A percentile compares a stretch with the other conserved stretches of the same genome.
Conservation (phyloP, 92 coral and sea anemone species). For the Muricea muricata region DNA sequence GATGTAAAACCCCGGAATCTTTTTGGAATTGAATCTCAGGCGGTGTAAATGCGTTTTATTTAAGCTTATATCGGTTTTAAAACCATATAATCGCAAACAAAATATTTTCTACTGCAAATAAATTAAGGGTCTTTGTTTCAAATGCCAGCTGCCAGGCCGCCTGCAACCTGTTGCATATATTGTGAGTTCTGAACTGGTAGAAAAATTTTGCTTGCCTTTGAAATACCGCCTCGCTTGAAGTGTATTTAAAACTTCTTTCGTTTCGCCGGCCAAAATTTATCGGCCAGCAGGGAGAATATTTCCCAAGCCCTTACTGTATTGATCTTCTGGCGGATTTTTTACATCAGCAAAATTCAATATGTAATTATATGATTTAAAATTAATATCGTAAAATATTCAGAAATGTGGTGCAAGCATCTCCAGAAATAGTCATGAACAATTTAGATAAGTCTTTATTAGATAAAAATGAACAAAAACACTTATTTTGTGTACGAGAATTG, state of each 20-base stretch:
- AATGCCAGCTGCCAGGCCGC: slow-evolving; percentile 4
- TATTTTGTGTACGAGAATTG: too few species aligned
- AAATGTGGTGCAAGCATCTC: background rate
- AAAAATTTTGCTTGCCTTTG: background rate
- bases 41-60: background rate
- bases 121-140: background rate
- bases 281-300: background rate
- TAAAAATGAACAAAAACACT: too few species aligned
- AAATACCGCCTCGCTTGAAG: slow-evolving; percentile 11
- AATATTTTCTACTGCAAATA: background rate
- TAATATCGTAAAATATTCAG: background rate
- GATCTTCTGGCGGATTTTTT: background rate
- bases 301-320: too few species aligned
- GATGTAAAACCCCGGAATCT: background rate
- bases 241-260: background rate
- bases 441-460: background rate
- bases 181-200: slow-evolving; percentile 4
- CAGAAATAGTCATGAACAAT: background rate
- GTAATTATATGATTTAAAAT: background rate
- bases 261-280: background rate
- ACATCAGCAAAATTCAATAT: background rate
- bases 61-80: background rate
- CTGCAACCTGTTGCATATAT: slow-evolving; percentile 46
- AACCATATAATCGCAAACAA: background rate
- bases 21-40: background rate